phyloP scores from a whole-genome alignment of 2,113 vertebrate genomes.

The Sebastes schlegelii region DNA sequence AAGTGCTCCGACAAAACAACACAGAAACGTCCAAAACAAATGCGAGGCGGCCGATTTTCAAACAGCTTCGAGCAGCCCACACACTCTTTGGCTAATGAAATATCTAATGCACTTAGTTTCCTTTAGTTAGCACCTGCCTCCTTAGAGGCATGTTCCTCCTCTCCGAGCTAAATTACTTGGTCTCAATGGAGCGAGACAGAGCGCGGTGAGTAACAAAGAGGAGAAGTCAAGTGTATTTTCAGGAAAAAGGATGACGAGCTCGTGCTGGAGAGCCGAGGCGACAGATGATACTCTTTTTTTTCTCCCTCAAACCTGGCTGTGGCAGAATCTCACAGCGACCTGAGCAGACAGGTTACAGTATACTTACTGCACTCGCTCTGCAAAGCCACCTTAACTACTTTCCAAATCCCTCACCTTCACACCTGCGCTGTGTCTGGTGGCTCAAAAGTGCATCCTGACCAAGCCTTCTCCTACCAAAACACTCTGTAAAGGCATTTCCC shows the following conservation, averaged over 20 bases:
- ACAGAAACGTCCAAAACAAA: slow-evolving; percentile 48
- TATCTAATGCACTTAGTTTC: slow-evolving; percentile 71
- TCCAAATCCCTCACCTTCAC: slow-evolving; percentile 36
- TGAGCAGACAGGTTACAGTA: slow-evolving; percentile 8
- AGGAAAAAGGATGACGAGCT: slow-evolving; percentile 52
- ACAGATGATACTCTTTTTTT: slow-evolving; percentile 9
- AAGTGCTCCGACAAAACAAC: slow-evolving; percentile 43
- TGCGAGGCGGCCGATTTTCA: slow-evolving; percentile 27
- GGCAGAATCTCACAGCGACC: slow-evolving; percentile 27
- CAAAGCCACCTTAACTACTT: slow-evolving; percentile 52
- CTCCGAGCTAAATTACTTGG: slow-evolving; percentile 67
- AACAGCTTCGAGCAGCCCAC: slow-evolving; percentile 57
- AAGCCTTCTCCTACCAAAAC: slow-evolving; percentile 5
- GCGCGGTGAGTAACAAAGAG: slow-evolving; percentile 56
- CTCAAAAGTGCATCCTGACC: slow-evolving; percentile 47
- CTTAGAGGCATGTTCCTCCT: slow-evolving; percentile 71
- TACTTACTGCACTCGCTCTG: background rate
- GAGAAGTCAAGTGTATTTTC: slow-evolving; percentile 63
- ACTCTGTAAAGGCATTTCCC: slow-evolving; percentile 1
- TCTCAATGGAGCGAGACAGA: slow-evolving; percentile 70
- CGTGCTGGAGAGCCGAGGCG: slow-evolving; percentile 32
- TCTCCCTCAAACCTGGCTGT: background rate
- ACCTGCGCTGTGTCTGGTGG: background rate
- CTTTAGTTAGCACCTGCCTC: slow-evolving; percentile 75
- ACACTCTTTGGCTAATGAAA: slow-evolving; percentile 62